Conservation (phyloP, 2,797 vertebrate genomes). For the Miichthys miiuy region DNA sequence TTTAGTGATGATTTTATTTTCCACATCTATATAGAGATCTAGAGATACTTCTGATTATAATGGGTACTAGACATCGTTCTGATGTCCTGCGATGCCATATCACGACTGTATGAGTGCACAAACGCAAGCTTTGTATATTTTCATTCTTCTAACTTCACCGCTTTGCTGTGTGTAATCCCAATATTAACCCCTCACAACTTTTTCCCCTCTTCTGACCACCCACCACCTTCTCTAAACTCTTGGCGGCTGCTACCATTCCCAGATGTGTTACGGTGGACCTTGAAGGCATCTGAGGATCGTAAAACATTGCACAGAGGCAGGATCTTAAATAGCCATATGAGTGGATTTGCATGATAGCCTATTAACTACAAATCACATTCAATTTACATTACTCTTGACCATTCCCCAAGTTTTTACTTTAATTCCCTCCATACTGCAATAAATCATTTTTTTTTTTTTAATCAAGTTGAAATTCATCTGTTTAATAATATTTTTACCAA, state of each 20-base stretch:
- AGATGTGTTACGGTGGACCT: background rate
- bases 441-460: background rate
- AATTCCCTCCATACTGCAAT: background rate
- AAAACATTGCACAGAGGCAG: constrained; percentile 13
- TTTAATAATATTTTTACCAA: constrained; percentile 1
- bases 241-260: constrained; percentile 28
- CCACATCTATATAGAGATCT: constrained; percentile 74
- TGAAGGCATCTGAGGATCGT: constrained; percentile 30
- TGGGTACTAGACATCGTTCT: constrained; percentile 48
- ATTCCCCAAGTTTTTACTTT: background rate
- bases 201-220: constrained; percentile 28
- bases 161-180: constrained; percentile 73
- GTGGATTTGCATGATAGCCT: constrained; percentile 40
- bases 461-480: background rate
- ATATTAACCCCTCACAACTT: constrained; percentile 54
- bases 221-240: constrained; percentile 39
- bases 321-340: constrained; percentile 2
- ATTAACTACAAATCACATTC: constrained; percentile 12
- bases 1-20: constrained; percentile 74
- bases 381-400: constrained; percentile 10
- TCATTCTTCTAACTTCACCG: constrained; percentile 68
- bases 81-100: constrained; percentile 56
- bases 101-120: constrained; percentile 61
- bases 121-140: constrained; percentile 58
- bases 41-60: constrained; percentile 57